phyloP scores from a whole-genome alignment of 2,888 invertebrate species.

The Cataglyphis altisquamis region DNA sequence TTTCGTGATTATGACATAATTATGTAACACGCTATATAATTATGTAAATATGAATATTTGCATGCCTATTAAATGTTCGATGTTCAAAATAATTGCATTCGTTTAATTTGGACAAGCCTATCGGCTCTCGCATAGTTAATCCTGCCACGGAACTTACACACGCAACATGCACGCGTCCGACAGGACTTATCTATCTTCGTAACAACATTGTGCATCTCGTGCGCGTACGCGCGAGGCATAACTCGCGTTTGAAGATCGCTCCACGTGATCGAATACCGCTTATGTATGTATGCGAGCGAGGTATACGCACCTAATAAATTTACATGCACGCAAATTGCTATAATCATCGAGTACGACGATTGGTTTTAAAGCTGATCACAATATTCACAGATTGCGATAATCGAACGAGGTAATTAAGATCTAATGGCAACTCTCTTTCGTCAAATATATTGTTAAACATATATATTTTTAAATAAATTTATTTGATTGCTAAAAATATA shows the following conservation, averaged over 20 bases:
- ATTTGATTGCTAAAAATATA: not conserved
- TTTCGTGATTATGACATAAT: not conserved
- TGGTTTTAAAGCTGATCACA: constrained; percentile 23
- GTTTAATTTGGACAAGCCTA: constrained; percentile 43
- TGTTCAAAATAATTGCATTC: constrained; percentile 36
- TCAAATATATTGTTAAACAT: not conserved
- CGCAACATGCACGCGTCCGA: constrained; percentile 21
- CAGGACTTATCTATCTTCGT: constrained; percentile 51
- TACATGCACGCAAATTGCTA: constrained; percentile 30
- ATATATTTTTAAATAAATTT: constrained; percentile 3
- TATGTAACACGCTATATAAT: constrained; percentile 6
- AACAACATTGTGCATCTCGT: constrained; percentile 39
- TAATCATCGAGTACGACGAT: constrained; percentile 34
- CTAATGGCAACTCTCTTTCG: not conserved
- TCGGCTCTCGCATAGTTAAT: constrained; percentile 36
- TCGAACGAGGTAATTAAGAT: constrained; percentile 15
- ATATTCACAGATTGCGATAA: constrained; percentile 2
- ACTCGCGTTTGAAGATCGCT: constrained; percentile 39
- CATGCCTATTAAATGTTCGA: constrained; percentile 37
- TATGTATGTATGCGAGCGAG: not conserved
- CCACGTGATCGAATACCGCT: constrained; percentile 14
- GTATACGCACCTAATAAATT: constrained; percentile 45
- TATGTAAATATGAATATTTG: constrained; percentile 9
- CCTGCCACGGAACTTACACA: constrained; percentile 25
- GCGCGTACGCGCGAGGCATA: not conserved